Conservation (phyloP, 2,797 vertebrate species). For the Notolabrus celidotus region DNA sequence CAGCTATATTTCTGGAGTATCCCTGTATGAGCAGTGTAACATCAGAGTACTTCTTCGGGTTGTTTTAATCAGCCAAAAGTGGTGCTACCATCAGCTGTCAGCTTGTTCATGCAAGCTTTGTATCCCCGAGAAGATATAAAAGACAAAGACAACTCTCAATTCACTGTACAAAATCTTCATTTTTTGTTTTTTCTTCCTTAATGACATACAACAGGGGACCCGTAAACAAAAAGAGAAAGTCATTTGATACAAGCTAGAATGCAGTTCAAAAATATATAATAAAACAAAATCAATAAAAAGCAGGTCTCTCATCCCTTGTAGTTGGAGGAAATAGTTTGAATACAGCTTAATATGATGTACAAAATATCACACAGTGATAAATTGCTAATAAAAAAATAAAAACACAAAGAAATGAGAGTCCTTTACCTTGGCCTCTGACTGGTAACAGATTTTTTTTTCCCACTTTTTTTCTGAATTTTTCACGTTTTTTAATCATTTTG, state of each 20-base stretch:
- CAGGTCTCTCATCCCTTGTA: conserved; percentile 86
- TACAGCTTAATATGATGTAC: conserved; percentile 88
- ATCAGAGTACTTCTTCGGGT: not conserved
- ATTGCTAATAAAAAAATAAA: conserved; percentile 87
- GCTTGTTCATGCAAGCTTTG: not conserved
- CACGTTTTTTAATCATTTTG: conserved; percentile 64
- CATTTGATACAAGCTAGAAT: conserved; percentile 86
- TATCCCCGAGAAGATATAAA: conserved; percentile 18
- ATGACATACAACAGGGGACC: conserved; percentile 86
- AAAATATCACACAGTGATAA: conserved; percentile 97
- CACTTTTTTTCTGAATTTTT: conserved; percentile 58
- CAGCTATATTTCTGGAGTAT: no score
- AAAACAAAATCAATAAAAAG: conserved; percentile 86
- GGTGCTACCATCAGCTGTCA: no score
- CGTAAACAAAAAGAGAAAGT: conserved; percentile 82
- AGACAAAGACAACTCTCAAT: conserved; percentile 46
- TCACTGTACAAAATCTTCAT: conserved; percentile 87
- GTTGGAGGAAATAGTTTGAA: conserved; percentile 86
- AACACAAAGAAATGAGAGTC: conserved; percentile 83
- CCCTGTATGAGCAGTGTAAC: no score
- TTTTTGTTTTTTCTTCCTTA: conserved; percentile 83
- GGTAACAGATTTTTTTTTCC: conserved; percentile 60
- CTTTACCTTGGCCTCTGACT: conserved; percentile 86
- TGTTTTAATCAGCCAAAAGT: not conserved
- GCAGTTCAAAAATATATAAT: conserved; percentile 86